phyloP scores from a whole-genome alignment of 2,888 invertebrate genomes.

The Lumbricus terrestris region DNA sequence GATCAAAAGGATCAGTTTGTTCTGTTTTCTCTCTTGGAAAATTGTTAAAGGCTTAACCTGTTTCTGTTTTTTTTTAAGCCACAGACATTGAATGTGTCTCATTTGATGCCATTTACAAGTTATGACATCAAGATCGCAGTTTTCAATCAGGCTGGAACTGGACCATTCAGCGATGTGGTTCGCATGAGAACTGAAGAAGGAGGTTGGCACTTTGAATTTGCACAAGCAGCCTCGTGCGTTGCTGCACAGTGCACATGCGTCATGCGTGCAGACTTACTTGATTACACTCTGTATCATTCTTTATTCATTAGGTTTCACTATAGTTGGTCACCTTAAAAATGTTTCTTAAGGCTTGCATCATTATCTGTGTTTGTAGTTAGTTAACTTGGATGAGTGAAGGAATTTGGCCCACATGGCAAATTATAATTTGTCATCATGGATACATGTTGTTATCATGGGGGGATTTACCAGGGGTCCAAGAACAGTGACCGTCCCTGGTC shows the following conservation, averaged over 20 bases:
- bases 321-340: not conserved
- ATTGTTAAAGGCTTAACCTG: not conserved
- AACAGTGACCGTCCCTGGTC: not conserved
- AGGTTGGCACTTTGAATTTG: not conserved
- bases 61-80: not conserved
- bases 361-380: not conserved
- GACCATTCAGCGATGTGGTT: not conserved
- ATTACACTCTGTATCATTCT: not conserved
- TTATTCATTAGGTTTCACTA: not conserved
- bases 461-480: not conserved
- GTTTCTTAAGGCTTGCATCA: not conserved
- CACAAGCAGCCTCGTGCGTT: not conserved
- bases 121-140: slow-evolving; percentile 9
- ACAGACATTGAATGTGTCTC: not conserved
- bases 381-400: not conserved
- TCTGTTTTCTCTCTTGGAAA: not conserved
- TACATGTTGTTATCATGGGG: not conserved
- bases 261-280: not conserved
- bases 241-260: too few species aligned
- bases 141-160: slow-evolving; percentile 4
- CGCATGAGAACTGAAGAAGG: not conserved
- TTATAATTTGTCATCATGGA: too few species aligned
- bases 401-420: not conserved
- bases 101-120: not conserved
- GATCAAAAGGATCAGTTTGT: not conserved